phyloP scores from a whole-genome alignment of 2,113 vertebrate genomes.

The Tupaia chinensis region DNA sequence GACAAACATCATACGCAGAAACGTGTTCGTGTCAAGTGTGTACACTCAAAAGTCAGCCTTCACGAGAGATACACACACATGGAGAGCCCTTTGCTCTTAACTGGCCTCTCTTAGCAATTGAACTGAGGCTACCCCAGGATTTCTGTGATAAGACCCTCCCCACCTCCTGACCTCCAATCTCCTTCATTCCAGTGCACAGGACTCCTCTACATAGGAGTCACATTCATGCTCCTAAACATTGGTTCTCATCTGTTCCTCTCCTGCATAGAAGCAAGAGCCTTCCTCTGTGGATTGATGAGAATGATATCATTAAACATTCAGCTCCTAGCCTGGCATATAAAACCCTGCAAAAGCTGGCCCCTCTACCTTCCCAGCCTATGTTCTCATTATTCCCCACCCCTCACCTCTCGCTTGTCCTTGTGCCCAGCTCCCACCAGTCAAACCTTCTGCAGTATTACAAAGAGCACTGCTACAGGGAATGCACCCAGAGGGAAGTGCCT shows the following conservation, averaged over 20 bases:
- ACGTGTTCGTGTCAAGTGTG: fast-evolving
- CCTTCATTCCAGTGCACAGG: not conserved
- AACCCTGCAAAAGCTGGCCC: not conserved
- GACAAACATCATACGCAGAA: not conserved
- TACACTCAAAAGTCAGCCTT: not conserved
- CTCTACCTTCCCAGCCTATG: not conserved
- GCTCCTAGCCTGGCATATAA: not conserved
- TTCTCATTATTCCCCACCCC: no score
- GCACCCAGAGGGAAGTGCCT: not conserved
- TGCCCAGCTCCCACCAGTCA: no score
- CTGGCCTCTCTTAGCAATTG: not conserved
- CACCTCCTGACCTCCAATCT: not conserved
- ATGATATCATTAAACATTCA: no score
- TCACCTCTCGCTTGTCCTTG: not conserved
- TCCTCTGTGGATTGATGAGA: no score
- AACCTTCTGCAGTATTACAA: no score
- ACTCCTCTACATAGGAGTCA: not conserved
- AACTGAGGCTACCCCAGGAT: not conserved
- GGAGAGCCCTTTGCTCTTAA: not conserved
- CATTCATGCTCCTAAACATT: not conserved
- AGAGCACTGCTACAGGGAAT: not conserved
- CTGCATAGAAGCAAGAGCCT: not conserved
- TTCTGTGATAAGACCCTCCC: not conserved
- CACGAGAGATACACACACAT: no score
- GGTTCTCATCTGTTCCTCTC: not conserved